Conservation (phyloP, 2,113 vertebrate genomes). For the Phyllostomus hastatus region DNA sequence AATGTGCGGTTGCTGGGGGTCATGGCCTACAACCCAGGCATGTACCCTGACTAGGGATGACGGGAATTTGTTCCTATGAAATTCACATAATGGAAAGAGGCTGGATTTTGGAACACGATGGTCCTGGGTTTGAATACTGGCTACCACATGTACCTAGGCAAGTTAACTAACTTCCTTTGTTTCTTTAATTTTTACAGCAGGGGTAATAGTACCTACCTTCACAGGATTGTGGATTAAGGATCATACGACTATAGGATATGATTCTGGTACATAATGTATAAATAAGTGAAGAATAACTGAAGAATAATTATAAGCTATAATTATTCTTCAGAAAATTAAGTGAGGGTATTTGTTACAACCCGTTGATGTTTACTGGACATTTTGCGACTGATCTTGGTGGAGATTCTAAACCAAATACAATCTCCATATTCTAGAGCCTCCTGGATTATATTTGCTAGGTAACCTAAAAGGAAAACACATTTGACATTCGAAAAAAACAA, state of each 20-base stretch:
- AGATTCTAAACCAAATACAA: neutral
- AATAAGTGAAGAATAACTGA: too few relatives aligned
- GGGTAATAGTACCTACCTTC: too few relatives aligned
- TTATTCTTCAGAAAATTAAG: neutral
- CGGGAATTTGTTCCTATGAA: conserved; percentile 14
- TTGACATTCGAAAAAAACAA: neutral
- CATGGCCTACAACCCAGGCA: too few relatives aligned
- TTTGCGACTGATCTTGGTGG: neutral
- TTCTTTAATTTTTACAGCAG: neutral
- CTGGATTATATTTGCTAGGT: neutral
- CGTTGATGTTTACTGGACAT: neutral
- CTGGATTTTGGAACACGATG: neutral
- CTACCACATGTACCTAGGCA: neutral
- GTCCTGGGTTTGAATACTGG: conserved; percentile 10
- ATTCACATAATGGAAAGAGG: neutral
- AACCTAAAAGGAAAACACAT: neutral
- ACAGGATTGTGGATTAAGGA: neutral
- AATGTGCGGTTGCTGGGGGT: too few relatives aligned
- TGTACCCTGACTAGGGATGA: too few relatives aligned
- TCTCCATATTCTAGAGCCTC: neutral
- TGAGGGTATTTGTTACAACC: neutral
- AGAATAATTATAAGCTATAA: too few relatives aligned
- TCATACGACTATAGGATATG: neutral
- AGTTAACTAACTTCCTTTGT: neutral
- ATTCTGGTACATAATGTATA: neutral